Evolutionary conservation across 1,140 invertebrate genomes (phyloP), one percentile per base, ranked within the genome.

Genomic region (Elysia chlorotica): DNA sequence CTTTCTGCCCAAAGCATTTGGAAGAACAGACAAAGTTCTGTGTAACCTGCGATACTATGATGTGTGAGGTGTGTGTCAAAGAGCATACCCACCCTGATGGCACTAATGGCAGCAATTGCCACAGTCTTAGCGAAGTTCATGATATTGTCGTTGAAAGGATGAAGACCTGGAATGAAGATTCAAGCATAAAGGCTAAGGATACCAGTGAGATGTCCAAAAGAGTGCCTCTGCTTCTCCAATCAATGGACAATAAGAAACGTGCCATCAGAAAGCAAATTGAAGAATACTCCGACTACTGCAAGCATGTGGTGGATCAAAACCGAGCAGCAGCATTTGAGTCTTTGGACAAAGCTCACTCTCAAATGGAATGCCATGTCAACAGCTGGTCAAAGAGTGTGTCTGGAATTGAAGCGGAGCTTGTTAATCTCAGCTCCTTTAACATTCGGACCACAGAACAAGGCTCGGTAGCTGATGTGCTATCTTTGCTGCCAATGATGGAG

Each of bases 81-180:
- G 68, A 71, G 1, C 68, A 71, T 25, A 2, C 2, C 5, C 68
- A 71, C 36, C 35, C 68, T n/a, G 68, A 62, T 5, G 25, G 21
- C 31, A 23, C 68, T n/a, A 57, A 62, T 5, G 25, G 21, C 31
- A 23, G 56, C 35, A 71, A 71, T 23, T 61, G n/a, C 56, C 30
- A 61, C 57, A 5, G 37, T 5, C 19, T 62, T 5, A 28, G 41
- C 1, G 68, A 71, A 25, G 30, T 48, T 3, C 62, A 61, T 28
- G 10, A 31, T 17, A 71, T 71, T 30, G 68, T 71, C n/a, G 57
- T 41, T 38, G 56, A 36, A 6, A 71, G 68, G 56, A 33, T 71
- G 19, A 37, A 62, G n/a, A 61, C 17, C 5, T 71, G 56, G 68
- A 71, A 71, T 41, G 68, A 62, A 41, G 57, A 62, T 62, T 31